These are phyloP conservation scores for Neogale vison DNA, from an alignment of 2,113 vertebrate genomes.

Conservation along the genomic window DNA sequence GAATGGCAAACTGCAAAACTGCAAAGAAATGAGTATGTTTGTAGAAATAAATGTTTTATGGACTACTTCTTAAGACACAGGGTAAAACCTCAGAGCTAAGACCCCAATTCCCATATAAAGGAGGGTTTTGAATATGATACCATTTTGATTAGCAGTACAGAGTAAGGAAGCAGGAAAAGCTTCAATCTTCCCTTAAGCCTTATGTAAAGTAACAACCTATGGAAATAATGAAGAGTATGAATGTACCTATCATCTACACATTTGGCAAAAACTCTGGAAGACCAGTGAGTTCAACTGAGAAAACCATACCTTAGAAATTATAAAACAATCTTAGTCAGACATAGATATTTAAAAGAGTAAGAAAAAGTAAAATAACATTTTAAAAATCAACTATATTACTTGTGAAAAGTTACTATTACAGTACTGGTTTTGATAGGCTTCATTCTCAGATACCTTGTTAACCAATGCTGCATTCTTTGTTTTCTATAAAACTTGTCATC, in stretches of 20 bases:
- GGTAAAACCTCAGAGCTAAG: not conserved
- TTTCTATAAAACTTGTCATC: not conserved
- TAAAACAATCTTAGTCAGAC: not conserved
- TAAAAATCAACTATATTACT: not conserved
- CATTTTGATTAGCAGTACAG: not conserved
- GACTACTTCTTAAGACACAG: not conserved
- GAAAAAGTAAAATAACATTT: conserved; percentile 38
- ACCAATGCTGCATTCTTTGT: not conserved
- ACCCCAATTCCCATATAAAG: not conserved
- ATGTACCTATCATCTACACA: not conserved
- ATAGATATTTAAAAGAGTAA: not conserved
- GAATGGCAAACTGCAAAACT: not conserved
- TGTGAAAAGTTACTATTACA: not conserved
- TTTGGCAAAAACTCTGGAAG: not conserved
- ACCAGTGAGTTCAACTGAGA: not conserved
- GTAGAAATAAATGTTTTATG: not conserved
- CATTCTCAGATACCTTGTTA: not conserved
- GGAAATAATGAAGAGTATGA: not conserved
- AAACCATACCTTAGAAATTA: conserved; percentile 55
- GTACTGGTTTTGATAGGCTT: not conserved
- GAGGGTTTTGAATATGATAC: not conserved
- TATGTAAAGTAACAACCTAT: not conserved
- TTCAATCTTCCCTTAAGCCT: not conserved
- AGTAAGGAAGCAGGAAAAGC: not conserved
- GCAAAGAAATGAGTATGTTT: not conserved